phyloP scores from a whole-genome alignment of 2,888 invertebrate genomes.

The Ectobius pallidus region DNA sequence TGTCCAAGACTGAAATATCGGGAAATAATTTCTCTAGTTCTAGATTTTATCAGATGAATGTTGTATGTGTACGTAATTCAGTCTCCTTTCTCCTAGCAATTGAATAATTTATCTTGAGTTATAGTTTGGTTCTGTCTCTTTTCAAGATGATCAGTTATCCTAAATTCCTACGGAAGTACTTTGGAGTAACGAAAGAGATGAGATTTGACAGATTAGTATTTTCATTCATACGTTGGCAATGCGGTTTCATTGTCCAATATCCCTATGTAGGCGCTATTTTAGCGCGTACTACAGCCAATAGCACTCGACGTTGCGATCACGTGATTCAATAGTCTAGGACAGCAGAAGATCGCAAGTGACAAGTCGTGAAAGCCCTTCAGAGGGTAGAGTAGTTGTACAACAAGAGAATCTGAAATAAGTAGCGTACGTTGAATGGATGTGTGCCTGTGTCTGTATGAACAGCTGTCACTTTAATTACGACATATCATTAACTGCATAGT shows the following conservation, averaged over 20 bases:
- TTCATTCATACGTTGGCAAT: constrained; percentile 27
- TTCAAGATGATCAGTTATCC: not conserved
- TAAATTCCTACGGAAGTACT: not conserved
- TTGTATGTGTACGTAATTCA: no score
- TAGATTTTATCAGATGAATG: no score
- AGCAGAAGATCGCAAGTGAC: constrained; percentile 44
- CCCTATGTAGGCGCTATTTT: constrained; percentile 32
- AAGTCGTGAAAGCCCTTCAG: constrained; percentile 42
- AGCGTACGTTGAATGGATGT: constrained; percentile 41
- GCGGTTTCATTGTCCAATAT: constrained; percentile 31
- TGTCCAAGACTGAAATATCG: no score
- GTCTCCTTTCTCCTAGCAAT: no score
- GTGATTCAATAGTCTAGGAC: constrained; percentile 40
- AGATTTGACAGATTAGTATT: constrained; percentile 28
- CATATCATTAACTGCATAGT: constrained; percentile 42
- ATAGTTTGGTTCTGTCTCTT: no score
- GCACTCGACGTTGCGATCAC: constrained; percentile 34
- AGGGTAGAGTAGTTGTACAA: constrained; percentile 42
- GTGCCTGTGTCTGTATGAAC: constrained; percentile 41
- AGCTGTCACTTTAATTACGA: constrained; percentile 38
- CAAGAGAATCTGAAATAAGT: constrained; percentile 31
- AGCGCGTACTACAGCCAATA: constrained; percentile 37
- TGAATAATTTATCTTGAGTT: no score
- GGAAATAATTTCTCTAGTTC: no score
- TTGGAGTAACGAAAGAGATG: not conserved